Percentiles rank a stretch among this genome's conserved stretches.
Conservation (phyloP, 2,797 vertebrate genomes). For the Pangasius djambal region DNA sequence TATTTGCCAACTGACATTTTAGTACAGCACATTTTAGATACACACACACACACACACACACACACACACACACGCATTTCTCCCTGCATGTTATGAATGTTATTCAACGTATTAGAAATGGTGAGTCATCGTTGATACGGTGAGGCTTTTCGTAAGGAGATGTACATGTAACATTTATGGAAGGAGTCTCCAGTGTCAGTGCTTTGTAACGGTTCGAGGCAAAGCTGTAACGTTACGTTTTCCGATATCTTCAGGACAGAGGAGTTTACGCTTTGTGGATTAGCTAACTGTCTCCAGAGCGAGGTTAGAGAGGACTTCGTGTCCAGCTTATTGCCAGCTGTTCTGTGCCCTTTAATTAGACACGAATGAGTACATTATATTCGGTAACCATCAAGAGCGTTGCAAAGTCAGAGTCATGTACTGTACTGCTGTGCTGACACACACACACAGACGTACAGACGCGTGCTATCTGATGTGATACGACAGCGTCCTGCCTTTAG, state of each 20-base stretch:
- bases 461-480: background rate
- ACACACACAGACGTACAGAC: background rate
- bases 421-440: background rate
- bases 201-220: background rate
- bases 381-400: constrained; percentile 21
- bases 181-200: background rate
- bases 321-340: background rate
- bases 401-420: background rate
- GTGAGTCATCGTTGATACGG: background rate
- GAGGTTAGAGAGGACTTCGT: background rate
- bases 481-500: background rate
- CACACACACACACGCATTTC: background rate
- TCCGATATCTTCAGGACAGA: background rate
- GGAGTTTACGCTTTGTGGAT: background rate
- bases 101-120: background rate
- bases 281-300: background rate
- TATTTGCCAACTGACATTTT: background rate
- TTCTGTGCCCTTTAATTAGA: background rate
- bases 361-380: constrained; percentile 21
- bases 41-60: constrained; percentile 22
- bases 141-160: background rate
- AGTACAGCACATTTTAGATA: background rate
- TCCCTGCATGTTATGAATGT: background rate
- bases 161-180: background rate
- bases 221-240: background rate